Evolutionary conservation across 2,113 vertebrate species (phyloP).

Genomic region (Ardeotis arabs): DNA sequence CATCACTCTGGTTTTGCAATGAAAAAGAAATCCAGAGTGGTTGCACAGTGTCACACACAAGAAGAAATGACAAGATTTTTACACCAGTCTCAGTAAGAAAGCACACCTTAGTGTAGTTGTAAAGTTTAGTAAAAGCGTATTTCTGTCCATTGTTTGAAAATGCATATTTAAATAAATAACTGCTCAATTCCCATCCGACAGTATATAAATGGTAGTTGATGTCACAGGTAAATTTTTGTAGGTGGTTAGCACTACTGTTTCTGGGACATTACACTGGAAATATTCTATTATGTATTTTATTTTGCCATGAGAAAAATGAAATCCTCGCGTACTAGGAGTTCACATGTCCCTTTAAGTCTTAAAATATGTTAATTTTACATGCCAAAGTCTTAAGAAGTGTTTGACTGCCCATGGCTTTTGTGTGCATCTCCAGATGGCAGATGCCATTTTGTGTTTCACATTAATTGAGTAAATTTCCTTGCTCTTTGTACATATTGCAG

Average conservation of each 20-base stretch:
- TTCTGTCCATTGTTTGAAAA: background rate
- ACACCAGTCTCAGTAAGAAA: background rate
- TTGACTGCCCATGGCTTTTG: conserved; percentile 76
- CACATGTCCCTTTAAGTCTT: conserved; percentile 67
- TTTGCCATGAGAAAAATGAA: background rate
- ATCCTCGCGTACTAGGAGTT: conserved; percentile 7
- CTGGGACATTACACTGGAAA: background rate
- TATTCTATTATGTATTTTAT: conserved; percentile 6
- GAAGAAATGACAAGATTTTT: background rate
- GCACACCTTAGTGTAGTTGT: background rate
- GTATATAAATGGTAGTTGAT: background rate
- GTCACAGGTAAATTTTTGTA: conserved; percentile 2
- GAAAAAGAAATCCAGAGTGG: background rate
- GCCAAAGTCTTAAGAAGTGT: conserved; percentile 80
- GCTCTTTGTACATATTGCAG: conserved; percentile 81
- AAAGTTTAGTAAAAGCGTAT: background rate
- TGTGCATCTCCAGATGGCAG: conserved; percentile 79
- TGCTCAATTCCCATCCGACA: background rate
- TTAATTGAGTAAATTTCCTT: conserved; percentile 81
- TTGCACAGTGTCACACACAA: background rate
- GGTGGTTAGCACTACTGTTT: background rate
- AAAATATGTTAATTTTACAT: conserved; percentile 74
- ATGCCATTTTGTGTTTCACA: conserved; percentile 83
- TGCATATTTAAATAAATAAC: background rate
- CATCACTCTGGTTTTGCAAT: background rate